Percentiles rank a stretch among this genome's conserved stretches.
Evolutionary conservation across 2,113 vertebrate species (phyloP).

Genomic region (Dolichotis patagonum): DNA sequence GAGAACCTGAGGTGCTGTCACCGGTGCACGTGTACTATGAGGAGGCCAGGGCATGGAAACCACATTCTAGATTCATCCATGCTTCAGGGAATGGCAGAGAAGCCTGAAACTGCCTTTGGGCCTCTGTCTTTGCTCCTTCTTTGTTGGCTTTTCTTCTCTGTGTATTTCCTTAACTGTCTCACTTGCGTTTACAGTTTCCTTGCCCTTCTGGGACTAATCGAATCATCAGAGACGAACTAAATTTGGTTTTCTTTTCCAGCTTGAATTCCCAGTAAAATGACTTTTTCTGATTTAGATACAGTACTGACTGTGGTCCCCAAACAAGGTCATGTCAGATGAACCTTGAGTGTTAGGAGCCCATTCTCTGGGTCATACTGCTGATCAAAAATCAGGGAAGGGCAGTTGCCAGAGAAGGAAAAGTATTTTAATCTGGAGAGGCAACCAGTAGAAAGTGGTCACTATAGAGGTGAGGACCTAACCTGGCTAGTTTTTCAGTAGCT

Average conservation of each 20-base stretch:
- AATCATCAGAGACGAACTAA: slow-evolving; percentile 43
- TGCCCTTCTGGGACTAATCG: slow-evolving; percentile 1
- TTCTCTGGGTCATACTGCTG: slow-evolving; percentile 43
- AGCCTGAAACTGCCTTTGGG: not conserved
- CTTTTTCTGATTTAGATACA: slow-evolving; percentile 52
- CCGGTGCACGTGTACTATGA: not conserved
- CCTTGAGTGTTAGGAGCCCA: not conserved
- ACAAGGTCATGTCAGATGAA: not conserved
- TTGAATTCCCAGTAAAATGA: slow-evolving; percentile 36
- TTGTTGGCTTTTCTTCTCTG: not conserved
- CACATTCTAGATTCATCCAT: not conserved
- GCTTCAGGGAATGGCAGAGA: not conserved
- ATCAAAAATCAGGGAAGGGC: not conserved
- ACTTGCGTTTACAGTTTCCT: slow-evolving; percentile 22
- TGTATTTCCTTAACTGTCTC: slow-evolving; percentile 13
- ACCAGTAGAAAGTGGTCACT: not conserved
- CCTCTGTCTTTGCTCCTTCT: not conserved
- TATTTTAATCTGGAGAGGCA: not conserved
- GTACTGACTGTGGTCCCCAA: slow-evolving; percentile 1
- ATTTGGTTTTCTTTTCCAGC: slow-evolving; percentile 46
- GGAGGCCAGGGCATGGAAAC: not conserved
- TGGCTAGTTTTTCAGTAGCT: slow-evolving; percentile 18
- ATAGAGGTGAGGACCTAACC: not conserved
- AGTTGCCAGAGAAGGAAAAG: not conserved
- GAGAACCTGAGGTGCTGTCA: not conserved